Conservation (phyloP, 2,113 vertebrate species). For the Chloebia gouldiae region DNA sequence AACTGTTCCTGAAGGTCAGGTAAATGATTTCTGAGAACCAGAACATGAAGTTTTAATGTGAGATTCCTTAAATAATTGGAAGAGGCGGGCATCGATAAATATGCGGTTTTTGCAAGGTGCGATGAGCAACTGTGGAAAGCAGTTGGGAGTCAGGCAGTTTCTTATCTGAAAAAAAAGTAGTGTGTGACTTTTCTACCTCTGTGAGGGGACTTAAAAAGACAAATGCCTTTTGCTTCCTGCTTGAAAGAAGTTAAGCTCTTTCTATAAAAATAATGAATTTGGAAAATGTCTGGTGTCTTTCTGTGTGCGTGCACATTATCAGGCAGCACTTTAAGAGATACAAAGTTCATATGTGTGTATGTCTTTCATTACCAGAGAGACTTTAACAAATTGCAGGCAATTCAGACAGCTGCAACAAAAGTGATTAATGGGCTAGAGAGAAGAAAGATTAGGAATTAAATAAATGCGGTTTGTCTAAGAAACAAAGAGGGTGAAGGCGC, state of each 20-base stretch:
- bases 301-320: background rate
- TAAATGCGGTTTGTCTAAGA: background rate
- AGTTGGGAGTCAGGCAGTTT: background rate
- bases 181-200: background rate
- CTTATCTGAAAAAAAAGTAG: background rate
- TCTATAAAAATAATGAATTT: constrained; percentile 1
- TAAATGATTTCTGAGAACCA: background rate
- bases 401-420: background rate
- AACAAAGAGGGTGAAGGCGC: background rate
- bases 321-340: background rate
- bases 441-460: background rate
- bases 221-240: constrained; percentile 15
- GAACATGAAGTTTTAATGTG: background rate
- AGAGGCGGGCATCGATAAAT: background rate
- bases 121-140: background rate
- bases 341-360: background rate
- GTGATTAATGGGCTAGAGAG: background rate
- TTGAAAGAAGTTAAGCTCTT: background rate
- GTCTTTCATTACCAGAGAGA: background rate
- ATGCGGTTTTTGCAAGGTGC: background rate
- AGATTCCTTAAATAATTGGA: constrained; percentile 1
- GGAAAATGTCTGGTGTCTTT: background rate
- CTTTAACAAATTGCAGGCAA: background rate
- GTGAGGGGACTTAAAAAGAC: background rate
- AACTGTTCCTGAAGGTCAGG: background rate